phyloP scores from a whole-genome alignment of 1,140 invertebrate genomes.

The Onthophagus taurus region DNA sequence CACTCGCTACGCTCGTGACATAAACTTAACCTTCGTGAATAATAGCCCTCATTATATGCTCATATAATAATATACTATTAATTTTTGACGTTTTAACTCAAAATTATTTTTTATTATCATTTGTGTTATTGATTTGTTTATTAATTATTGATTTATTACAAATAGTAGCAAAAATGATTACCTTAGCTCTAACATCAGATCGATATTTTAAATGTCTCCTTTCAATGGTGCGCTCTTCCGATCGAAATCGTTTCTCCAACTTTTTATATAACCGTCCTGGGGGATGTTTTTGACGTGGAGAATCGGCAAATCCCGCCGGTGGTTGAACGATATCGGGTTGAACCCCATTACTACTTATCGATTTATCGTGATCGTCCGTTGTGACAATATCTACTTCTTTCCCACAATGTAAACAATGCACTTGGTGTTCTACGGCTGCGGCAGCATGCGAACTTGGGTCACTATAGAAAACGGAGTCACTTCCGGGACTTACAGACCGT shows the following conservation, averaged over 20 bases:
- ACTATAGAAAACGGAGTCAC: conserved; percentile 81
- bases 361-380: conserved; percentile 33
- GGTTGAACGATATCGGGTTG: conserved; percentile 72
- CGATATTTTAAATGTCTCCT: conserved; percentile 52
- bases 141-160: too few species aligned
- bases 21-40: too few species aligned
- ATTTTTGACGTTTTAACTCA: too few species aligned
- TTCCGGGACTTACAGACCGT: conserved; percentile 74
- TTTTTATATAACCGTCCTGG: conserved; percentile 63
- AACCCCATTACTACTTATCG: conserved; percentile 25
- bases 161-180: too few species aligned
- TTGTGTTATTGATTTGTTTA: too few species aligned
- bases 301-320: conserved; percentile 78
- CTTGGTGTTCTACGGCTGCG: conserved; percentile 31
- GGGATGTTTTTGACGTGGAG: conserved; percentile 46
- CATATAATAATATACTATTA: too few species aligned
- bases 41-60: too few species aligned
- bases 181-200: conserved; percentile 63
- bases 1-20: too few species aligned
- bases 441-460: conserved; percentile 52
- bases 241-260: conserved; percentile 68
- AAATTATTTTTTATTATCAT: too few species aligned
- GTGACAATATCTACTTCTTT: conserved; percentile 48
- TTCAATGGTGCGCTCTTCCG: conserved; percentile 61
- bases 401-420: conserved; percentile 69